Percentiles rank a stretch among this genome's conserved stretches.
phyloP scores from a whole-genome alignment of 2,888 invertebrate species.

The Diarsia mendica region DNA sequence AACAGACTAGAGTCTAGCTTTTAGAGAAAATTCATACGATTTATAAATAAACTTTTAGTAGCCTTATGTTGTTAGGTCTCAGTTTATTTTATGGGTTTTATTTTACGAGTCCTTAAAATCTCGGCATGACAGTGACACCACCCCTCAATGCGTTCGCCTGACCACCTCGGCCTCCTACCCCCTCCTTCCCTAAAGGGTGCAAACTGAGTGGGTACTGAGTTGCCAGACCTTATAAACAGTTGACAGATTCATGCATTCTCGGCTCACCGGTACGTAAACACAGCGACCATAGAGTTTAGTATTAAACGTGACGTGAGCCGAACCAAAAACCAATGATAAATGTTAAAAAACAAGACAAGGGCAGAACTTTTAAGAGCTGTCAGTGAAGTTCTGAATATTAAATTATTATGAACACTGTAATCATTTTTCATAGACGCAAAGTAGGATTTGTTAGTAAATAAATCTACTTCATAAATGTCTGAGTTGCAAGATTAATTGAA shows the following conservation, averaged over 20 bases:
- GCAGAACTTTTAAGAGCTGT: not conserved
- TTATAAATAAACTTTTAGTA: not conserved
- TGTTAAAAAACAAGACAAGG: not conserved
- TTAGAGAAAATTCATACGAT: not conserved
- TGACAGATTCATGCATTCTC: not conserved
- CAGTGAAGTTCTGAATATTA: not conserved
- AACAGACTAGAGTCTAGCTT: not conserved
- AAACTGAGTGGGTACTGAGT: not conserved
- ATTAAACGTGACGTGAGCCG: conserved; percentile 5
- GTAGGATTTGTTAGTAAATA: not conserved
- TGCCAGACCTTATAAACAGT: conserved; percentile 14
- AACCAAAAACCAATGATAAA: not conserved
- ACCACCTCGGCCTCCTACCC: not conserved
- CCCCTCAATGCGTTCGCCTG: not conserved
- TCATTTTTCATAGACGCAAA: not conserved
- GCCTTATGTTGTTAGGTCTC: not conserved
- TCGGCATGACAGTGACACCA: not conserved
- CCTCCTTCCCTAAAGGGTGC: not conserved
- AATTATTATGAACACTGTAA: not conserved
- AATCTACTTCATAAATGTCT: not conserved
- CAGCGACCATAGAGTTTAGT: conserved; percentile 22
- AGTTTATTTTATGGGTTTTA: not conserved
- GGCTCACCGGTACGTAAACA: not conserved
- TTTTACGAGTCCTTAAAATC: not conserved
- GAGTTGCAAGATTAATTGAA: not conserved